phyloP scores from a whole-genome alignment of 2,888 invertebrate genomes.

The Ennomos fuscantarius region DNA sequence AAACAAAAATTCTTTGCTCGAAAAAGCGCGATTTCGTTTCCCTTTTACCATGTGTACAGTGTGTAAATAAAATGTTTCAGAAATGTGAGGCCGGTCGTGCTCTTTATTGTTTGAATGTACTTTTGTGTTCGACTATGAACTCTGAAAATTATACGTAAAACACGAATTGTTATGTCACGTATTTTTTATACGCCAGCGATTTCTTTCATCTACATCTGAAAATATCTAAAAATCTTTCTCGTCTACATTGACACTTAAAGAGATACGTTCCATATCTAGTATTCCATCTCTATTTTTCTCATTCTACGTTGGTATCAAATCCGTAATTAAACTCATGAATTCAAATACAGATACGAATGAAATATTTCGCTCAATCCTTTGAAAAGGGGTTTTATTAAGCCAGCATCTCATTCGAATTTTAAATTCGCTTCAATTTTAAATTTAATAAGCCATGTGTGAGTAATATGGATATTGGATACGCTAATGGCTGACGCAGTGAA shows the following conservation, averaged over 20 bases:
- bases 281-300: no score
- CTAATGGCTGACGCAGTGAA: neutral
- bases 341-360: neutral
- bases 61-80: slow-evolving; percentile 9
- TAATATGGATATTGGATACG: slow-evolving; percentile 2
- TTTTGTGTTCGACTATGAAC: slow-evolving; percentile 2
- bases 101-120: slow-evolving; percentile 10
- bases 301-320: no score
- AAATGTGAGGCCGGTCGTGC: slow-evolving; percentile 1
- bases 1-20: neutral
- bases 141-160: slow-evolving; percentile 1
- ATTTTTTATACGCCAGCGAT: neutral
- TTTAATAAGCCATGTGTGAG: slow-evolving; percentile 12
- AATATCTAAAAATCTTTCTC: neutral
- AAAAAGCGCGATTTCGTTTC: neutral
- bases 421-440: slow-evolving; percentile 7
- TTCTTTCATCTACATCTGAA: neutral
- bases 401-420: neutral
- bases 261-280: no score
- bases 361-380: neutral
- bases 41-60: slow-evolving; percentile 10
- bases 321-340: no score
- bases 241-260: no score
- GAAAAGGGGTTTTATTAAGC: slow-evolving; percentile 1
- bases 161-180: neutral